Percentiles rank a stretch among this genome's conserved stretches.
phyloP scores from a whole-genome alignment of 2,797 vertebrate species.

The Ptychobarbus kaznakovi region DNA sequence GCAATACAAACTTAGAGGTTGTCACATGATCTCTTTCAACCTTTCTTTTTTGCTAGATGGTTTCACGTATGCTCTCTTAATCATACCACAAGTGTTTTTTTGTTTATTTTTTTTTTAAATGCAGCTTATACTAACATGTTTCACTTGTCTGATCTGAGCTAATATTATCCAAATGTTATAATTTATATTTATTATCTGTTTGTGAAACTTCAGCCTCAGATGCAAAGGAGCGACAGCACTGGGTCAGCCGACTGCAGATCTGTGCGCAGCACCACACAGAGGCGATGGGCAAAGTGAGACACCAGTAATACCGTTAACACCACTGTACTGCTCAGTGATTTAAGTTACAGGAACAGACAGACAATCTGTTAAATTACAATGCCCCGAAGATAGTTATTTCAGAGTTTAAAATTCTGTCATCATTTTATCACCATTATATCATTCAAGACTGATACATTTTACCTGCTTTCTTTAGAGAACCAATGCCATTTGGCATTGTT shows the following conservation, averaged over 20 bases:
- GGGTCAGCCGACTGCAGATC: slow-evolving; percentile 98
- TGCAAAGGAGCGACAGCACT: slow-evolving; percentile 97
- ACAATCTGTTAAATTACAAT: not conserved
- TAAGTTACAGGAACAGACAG: not conserved
- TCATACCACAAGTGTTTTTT: not conserved
- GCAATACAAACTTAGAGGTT: slow-evolving; percentile 98
- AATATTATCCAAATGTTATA: not conserved
- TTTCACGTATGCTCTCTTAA: not conserved
- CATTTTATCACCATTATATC: not conserved
- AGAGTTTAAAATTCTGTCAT: not conserved
- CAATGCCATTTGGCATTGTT: not conserved
- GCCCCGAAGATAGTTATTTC: not conserved
- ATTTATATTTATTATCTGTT: slow-evolving; percentile 13
- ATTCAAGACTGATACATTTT: not conserved
- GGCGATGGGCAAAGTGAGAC: slow-evolving; percentile 94
- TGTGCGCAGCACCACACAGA: slow-evolving; percentile 98
- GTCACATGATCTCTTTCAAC: not conserved
- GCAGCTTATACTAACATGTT: not conserved
- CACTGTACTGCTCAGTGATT: not conserved
- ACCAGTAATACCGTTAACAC: not conserved
- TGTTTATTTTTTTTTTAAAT: not conserved
- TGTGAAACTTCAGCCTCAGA: slow-evolving; percentile 82
- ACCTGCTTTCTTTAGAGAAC: not conserved
- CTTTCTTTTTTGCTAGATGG: not conserved
- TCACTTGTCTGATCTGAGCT: not conserved